phyloP scores from a whole-genome alignment of 2,888 invertebrate genomes.

The Agrilus biguttatus region DNA sequence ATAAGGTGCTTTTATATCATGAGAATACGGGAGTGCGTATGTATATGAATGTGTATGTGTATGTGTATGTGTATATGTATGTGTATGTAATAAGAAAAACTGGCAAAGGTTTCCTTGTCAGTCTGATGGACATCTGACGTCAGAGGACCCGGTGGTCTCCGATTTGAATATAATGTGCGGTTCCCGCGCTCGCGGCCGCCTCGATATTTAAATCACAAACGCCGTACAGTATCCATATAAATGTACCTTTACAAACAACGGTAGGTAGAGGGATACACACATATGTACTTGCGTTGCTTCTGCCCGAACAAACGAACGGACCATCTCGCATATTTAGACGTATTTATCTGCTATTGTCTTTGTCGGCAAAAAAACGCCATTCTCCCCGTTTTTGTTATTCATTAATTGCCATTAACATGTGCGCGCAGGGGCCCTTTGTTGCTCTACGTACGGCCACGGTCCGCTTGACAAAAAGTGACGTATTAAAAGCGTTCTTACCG shows the following conservation, averaged over 20 bases:
- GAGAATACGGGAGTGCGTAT: too few relatives aligned
- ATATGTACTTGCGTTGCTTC: too few relatives aligned
- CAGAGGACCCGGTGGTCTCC: slow-evolving; percentile 25
- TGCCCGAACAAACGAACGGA: neutral
- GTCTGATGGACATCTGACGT: slow-evolving; percentile 27
- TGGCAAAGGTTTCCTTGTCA: too few relatives aligned
- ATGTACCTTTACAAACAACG: neutral
- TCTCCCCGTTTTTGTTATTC: slow-evolving; percentile 18
- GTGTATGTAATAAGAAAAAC: too few relatives aligned
- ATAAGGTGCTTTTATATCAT: too few relatives aligned
- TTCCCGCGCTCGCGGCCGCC: slow-evolving; percentile 10
- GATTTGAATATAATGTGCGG: slow-evolving; percentile 30
- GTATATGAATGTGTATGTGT: too few relatives aligned
- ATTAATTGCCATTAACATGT: slow-evolving; percentile 23
- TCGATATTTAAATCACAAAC: too few relatives aligned
- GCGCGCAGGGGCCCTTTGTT: slow-evolving; percentile 12
- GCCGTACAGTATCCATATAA: too few relatives aligned
- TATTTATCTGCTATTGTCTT: slow-evolving; percentile 24
- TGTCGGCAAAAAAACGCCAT: slow-evolving; percentile 18
- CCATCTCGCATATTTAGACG: slow-evolving; percentile 21
- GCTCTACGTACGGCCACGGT: slow-evolving; percentile 10
- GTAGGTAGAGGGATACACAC: slow-evolving; percentile 8
- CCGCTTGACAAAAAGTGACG: slow-evolving; percentile 14
- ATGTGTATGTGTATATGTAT: too few relatives aligned
- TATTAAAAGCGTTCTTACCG: slow-evolving; percentile 7